phyloP scores from a whole-genome alignment of 2,888 invertebrate genomes.

The Periphyllus acericola region DNA sequence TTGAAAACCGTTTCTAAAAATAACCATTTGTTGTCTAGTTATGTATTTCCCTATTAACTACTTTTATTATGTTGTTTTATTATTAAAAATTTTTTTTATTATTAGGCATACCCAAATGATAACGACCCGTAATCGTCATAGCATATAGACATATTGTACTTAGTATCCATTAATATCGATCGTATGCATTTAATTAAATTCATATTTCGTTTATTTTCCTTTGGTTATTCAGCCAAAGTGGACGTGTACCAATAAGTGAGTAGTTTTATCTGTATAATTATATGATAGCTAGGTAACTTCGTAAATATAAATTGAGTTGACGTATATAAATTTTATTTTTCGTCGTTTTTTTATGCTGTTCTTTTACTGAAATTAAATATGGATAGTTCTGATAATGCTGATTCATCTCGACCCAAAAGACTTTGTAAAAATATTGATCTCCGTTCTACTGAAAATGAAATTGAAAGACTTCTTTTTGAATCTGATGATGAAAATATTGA shows the following conservation, averaged over 20 bases:
- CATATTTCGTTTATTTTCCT: not conserved
- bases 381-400: slow-evolving; percentile 5
- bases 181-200: not conserved
- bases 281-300: not conserved
- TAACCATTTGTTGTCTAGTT: too few species aligned
- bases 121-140: too few species aligned
- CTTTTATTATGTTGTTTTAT: not conserved
- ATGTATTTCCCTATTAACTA: not conserved
- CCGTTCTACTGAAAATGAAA: slow-evolving; percentile 3
- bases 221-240: not conserved
- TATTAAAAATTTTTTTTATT: too few species aligned
- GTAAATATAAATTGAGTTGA: not conserved
- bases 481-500: not conserved
- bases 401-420: slow-evolving; percentile 9
- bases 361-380: not conserved
- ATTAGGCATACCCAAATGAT: not conserved
- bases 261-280: not conserved
- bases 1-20: too few species aligned
- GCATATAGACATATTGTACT: too few species aligned
- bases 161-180: not conserved
- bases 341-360: not conserved
- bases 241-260: slow-evolving; percentile 4
- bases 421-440: slow-evolving; percentile 1
- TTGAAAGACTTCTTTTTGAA: slow-evolving; percentile 23
- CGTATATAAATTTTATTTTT: slow-evolving; percentile 1